Evolutionary conservation across 2,888 invertebrate genomes (phyloP), one percentile per base, ranked within the genome.

Genomic region (Sminthurides aquaticus): DNA sequence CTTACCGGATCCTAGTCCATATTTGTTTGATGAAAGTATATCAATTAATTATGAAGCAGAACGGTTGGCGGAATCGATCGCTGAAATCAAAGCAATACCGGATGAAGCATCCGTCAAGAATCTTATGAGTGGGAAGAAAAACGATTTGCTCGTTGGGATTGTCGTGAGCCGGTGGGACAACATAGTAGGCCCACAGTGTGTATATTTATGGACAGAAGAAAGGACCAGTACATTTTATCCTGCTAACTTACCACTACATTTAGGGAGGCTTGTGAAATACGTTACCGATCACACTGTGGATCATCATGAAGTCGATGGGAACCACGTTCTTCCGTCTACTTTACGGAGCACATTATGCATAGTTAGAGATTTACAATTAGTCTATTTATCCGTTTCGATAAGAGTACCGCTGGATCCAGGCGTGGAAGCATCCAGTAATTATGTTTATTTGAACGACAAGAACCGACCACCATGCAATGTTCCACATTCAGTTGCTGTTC

Each of bases 211-310:
- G 74, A 73, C 73, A 15, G 74, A 74, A 57, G 74, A 73, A 29
- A 26, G 66, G 27, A 73, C 74, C 3, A 71, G 72, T 57, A 60
- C 66, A 1, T 74, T 71, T 63, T 71, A 73, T 58, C 74, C 74
- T 11, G 54, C 29, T 1, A 67, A 65, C 60, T 59, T 73, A 25
- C 67, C 71, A 8, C 0, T 55, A 1, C 64, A 67, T 28, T 29
- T 73, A 22, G 64, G 65, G 1, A 63, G 70, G 20, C 65, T 71
- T n/a, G 70, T 74, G 2, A 74, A 74, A 29, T 73, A 74, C 66
- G 74, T 74, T 2, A 73, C 74, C 0, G 74, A 74, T 56, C 74
- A 74, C 49, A 74, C 74, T 1, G 74, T 74, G 0, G 74, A 74
- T 55, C 74, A 74, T 57, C 68, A 71, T 18, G 71, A 70, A 11